A percentile compares a stretch with the other conserved stretches of the same genome.
phyloP scores from a whole-genome alignment of 2,113 vertebrate genomes.

The Mesocricetus auratus region DNA sequence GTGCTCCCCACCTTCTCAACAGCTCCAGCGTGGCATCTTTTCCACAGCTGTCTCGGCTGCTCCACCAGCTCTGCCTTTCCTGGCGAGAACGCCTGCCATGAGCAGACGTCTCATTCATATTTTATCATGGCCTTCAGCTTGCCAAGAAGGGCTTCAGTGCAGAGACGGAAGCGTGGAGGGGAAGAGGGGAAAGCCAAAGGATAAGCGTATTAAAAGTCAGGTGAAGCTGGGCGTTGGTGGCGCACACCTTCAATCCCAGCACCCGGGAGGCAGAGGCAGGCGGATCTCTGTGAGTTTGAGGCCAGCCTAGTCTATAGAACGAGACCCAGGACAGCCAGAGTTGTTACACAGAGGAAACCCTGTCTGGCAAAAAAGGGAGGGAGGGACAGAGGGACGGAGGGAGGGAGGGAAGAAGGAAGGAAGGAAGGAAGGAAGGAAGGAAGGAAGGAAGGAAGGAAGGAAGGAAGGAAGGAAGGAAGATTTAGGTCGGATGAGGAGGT shows the following conservation, averaged over 20 bases:
- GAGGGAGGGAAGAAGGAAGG: too few relatives aligned
- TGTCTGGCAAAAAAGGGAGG: too few relatives aligned
- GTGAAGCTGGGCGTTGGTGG: not conserved
- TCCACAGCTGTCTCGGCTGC: conserved; percentile 60
- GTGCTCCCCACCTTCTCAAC: not conserved
- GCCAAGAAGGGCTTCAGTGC: conserved; percentile 71
- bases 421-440: too few relatives aligned
- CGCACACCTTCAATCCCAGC: not conserved
- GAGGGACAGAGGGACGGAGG: too few relatives aligned
- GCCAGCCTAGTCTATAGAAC: too few relatives aligned
- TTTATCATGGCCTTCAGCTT: conserved; percentile 77
- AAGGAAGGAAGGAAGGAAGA: too few relatives aligned
- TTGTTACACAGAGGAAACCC: too few relatives aligned
- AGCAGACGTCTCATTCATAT: conserved; percentile 82
- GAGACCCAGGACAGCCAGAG: too few relatives aligned
- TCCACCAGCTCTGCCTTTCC: conserved; percentile 58
- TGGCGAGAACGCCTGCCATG: conserved; percentile 60
- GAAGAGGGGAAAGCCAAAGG: not conserved
- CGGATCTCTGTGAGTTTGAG: too few relatives aligned
- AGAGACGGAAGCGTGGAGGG: conserved; percentile 35
- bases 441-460: too few relatives aligned
- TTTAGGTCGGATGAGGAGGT: not conserved
- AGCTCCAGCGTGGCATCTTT: not conserved
- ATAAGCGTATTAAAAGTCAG: not conserved
- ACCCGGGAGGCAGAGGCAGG: too few relatives aligned